These are phyloP conservation scores for Cotesia congregata DNA, from an alignment of 2,888 invertebrate species.

Conservation along the genomic window DNA sequence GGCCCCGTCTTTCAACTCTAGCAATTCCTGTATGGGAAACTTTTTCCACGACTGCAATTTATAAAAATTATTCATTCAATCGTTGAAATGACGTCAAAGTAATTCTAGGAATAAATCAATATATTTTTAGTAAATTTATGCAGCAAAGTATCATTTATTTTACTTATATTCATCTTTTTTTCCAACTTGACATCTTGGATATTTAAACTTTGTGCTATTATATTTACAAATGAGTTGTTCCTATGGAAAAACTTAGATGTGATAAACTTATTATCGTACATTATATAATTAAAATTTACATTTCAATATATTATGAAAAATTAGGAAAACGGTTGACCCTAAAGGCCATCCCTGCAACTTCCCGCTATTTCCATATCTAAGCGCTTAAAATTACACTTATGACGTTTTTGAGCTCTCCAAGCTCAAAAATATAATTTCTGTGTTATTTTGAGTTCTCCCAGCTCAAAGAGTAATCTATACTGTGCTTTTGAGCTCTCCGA, in stretches of 20 bases:
- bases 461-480: no score
- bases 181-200: slow-evolving; percentile 16
- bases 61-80: background rate
- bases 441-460: no score
- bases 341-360: no score
- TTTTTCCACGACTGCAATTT: no score
- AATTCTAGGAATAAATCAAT: background rate
- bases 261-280: background rate
- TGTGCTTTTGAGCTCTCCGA: no score
- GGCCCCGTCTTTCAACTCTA: no score
- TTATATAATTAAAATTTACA: background rate
- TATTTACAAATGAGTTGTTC: background rate
- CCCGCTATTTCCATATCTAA: no score
- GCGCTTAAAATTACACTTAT: no score
- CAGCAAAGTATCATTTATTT: background rate
- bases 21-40: no score
- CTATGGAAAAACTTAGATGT: background rate
- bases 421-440: no score
- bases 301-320: background rate
- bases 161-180: slow-evolving; percentile 15
- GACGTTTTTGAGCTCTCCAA: no score
- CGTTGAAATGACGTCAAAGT: background rate
- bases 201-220: slow-evolving; percentile 15
- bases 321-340: no score
- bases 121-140: slow-evolving; percentile 1